Base-by-base conservation (phyloP, 2,797 vertebrate species). In the Sebastes oblongus region DNA sequence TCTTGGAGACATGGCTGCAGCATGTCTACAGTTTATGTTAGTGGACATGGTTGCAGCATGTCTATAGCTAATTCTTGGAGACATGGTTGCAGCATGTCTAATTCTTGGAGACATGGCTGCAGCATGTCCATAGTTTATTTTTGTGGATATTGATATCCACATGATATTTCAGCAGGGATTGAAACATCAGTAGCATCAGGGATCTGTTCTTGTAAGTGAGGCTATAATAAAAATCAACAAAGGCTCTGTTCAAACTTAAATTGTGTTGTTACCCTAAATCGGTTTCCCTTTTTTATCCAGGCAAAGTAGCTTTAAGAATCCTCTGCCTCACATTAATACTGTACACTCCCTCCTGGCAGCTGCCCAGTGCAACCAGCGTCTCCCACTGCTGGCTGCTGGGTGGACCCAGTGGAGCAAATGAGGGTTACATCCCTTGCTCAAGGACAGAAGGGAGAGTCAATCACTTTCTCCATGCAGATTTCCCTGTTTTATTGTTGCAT, bases 321-420 rank as follows among this genome's bases (percentile, higher is more conserved):
- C 70, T 80, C 71, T 75, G 67, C 56, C 88, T 87, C 11, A 42
- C 79, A 81, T 81, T 77, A 72, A 71, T 55, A 62, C 8, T 66
- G 36, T 18, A 11, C 72, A 82, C 68, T 72, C 60, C 70, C 76
- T 73, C 54, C 81, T 91, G 83, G 85, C 80, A 80, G 77, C 56
- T 61, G 46, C 73, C 29, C 82, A 84, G 52, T 73, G 9, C 56
- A 81, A 81, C 85, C 80, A 79, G 77, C 82, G 56, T 77, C 77
- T 84, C 73, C 74, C 50, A 68, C 82, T 70, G 80, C 58, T 72
- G 27, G 59, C 77, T 83, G 59, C 89, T 66, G 78, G 54, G 50
- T 54, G 61, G 56, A 83, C 62, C 72, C 66, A 71, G 59, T 56
- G 66, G 72, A 83, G 77, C 66, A 18, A 76, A 80, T 77, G 32